phyloP scores from a whole-genome alignment of 2,113 vertebrate genomes.

The Raja brachyura region DNA sequence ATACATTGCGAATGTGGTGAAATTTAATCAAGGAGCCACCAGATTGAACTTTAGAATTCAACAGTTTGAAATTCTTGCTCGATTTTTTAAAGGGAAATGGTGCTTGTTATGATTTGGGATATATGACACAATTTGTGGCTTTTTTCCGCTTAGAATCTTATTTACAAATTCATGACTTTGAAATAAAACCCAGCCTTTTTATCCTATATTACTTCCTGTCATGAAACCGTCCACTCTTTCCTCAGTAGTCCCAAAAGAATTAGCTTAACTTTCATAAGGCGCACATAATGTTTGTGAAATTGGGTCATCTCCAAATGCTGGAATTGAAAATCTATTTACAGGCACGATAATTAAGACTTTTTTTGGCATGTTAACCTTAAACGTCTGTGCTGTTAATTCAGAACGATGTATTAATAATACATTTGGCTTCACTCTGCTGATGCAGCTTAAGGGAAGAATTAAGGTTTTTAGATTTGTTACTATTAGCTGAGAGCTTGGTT shows the following conservation, averaged over 20 bases:
- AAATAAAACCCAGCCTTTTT: conserved; percentile 57
- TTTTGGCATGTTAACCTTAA: conserved; percentile 12
- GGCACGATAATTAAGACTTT: neutral
- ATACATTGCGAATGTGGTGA: conserved; percentile 30
- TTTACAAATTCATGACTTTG: conserved; percentile 54
- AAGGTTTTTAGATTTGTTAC: conserved; percentile 19
- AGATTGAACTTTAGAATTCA: conserved; percentile 2
- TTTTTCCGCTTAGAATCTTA: conserved; percentile 44
- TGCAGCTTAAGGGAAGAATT: conserved; percentile 25
- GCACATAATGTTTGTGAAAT: conserved; percentile 47
- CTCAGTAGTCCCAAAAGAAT: conserved; percentile 51
- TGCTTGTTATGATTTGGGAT: conserved; percentile 42
- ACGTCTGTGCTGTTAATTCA: neutral
- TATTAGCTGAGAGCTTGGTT: conserved; percentile 7
- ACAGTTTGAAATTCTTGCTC: conserved; percentile 23
- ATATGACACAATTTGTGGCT: conserved; percentile 46
- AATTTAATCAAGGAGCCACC: conserved; percentile 28
- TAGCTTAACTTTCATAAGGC: conserved; percentile 50
- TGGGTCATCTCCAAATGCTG: conserved; percentile 51
- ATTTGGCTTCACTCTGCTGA: neutral
- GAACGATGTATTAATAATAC: conserved; percentile 3
- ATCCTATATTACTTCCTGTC: conserved; percentile 56
- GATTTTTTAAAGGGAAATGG: conserved; percentile 29
- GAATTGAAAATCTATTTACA: conserved; percentile 42
- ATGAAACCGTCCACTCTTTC: conserved; percentile 48